Percentiles rank a stretch among this genome's conserved stretches.
phyloP scores from a whole-genome alignment of 2,113 vertebrate species.

The Laticauda colubrina region DNA sequence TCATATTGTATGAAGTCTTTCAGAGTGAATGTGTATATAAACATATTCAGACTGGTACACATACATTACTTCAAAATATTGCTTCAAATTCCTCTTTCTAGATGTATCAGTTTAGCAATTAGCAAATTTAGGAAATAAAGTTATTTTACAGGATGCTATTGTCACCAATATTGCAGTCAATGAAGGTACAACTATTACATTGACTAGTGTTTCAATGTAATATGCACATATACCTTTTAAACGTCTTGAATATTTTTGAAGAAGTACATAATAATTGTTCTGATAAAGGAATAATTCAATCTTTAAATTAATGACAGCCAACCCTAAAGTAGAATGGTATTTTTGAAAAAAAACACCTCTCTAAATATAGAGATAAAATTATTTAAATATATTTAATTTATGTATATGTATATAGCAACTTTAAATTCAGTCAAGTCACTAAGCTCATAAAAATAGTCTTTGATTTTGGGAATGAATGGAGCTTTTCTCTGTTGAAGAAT shows the following conservation, averaged over 20 bases:
- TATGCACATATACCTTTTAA: not conserved
- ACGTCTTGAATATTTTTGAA: conserved; percentile 19
- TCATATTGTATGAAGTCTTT: not conserved
- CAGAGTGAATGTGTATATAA: not conserved
- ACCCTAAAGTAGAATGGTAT: conserved; percentile 31
- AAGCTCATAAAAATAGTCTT: conserved; percentile 40
- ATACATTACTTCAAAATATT: not conserved
- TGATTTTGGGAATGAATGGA: conserved; percentile 42
- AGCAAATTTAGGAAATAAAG: not conserved
- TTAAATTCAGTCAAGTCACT: conserved; percentile 46
- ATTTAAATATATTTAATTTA: conserved; percentile 35
- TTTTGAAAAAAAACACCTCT: not conserved
- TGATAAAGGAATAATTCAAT: conserved; percentile 14
- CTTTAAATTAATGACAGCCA: conserved; percentile 5
- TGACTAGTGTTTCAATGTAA: not conserved
- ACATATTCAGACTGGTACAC: not conserved
- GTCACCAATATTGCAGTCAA: conserved; percentile 10
- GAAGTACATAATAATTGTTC: not conserved
- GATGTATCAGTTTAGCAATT: conserved; percentile 18
- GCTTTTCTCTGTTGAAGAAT: conserved; percentile 14
- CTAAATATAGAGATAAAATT: conserved; percentile 39
- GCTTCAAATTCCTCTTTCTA: not conserved
- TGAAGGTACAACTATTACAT: not conserved
- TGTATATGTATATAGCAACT: conserved; percentile 22
- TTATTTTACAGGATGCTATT: conserved; percentile 37